These are phyloP conservation scores for Scolanthus callimorphus DNA, from an alignment of 92 coral and sea anemone species.

Conservation along the genomic window DNA sequence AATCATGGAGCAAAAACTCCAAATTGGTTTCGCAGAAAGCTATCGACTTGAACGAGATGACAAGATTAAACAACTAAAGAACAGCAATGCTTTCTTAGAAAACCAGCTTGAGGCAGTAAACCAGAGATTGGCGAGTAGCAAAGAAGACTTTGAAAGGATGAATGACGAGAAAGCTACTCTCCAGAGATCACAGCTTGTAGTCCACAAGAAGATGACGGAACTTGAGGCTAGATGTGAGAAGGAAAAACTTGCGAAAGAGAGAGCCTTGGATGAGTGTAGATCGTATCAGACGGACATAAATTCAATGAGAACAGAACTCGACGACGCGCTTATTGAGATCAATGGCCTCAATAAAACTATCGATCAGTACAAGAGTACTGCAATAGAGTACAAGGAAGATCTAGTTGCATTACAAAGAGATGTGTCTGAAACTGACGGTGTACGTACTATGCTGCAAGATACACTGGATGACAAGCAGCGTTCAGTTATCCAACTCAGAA, in stretches of 20 bases:
- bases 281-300: constrained; percentile 42
- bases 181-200: constrained; percentile 62
- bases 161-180: constrained; percentile 49
- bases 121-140: constrained; percentile 46
- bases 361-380: constrained; percentile 59
- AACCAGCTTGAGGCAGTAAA: constrained; percentile 69
- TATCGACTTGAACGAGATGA: constrained; percentile 73
- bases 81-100: constrained; percentile 63
- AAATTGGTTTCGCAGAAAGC: constrained; percentile 54
- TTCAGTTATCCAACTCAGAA: constrained; percentile 46
- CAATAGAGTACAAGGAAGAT: constrained; percentile 57
- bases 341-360: constrained; percentile 34
- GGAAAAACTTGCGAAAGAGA: constrained; percentile 35
- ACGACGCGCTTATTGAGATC: constrained; percentile 40
- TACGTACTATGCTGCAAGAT: constrained; percentile 45
- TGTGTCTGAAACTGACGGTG: constrained; percentile 47
- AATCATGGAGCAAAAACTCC: constrained; percentile 54
- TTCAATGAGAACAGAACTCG: constrained; percentile 47
- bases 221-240: constrained; percentile 64
- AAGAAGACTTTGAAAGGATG: constrained; percentile 64
- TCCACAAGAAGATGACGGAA: constrained; percentile 64
- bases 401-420: constrained; percentile 43
- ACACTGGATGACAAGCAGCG: constrained; percentile 60
- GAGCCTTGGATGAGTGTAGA: constrained; percentile 50
- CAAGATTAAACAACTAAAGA: constrained; percentile 58